Evolutionary conservation across 2,113 vertebrate species (phyloP).

Genomic region (Ochotona curzoniae): DNA sequence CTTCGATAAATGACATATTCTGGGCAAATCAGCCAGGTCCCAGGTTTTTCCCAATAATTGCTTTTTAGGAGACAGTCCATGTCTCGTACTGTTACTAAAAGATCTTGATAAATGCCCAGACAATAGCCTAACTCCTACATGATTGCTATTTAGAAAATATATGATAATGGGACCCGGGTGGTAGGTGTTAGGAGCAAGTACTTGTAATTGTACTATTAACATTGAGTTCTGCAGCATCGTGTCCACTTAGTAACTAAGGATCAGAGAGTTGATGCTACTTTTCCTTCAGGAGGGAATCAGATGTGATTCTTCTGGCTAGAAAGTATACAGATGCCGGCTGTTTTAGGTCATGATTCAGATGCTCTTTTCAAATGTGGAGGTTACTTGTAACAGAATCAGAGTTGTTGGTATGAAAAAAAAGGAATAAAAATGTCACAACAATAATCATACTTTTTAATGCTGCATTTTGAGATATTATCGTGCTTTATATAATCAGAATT

Average conservation of each 20-base stretch:
- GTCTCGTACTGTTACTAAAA: neutral
- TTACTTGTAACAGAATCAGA: neutral
- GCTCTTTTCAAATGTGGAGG: neutral
- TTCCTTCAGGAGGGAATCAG: conserved; percentile 52
- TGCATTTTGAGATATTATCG: neutral
- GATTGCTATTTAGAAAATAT: neutral
- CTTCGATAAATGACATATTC: conserved; percentile 13
- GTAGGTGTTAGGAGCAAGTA: neutral
- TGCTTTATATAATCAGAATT: conserved; percentile 29
- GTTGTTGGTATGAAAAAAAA: neutral
- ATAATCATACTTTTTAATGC: neutral
- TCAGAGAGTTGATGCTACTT: conserved; percentile 20
- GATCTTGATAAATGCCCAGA: neutral
- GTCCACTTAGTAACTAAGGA: neutral
- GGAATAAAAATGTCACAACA: neutral
- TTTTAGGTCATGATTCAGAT: neutral
- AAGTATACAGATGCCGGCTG: neutral
- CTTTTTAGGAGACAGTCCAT: neutral
- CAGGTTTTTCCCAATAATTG: neutral
- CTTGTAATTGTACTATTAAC: conserved; percentile 10
- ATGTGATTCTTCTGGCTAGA: neutral
- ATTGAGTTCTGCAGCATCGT: neutral
- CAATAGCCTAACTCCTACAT: neutral
- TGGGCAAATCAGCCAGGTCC: neutral
- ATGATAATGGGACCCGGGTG: neutral